These are phyloP conservation scores for Colossoma macropomum DNA, from an alignment of 2,113 vertebrate species.

Conservation along the genomic window DNA sequence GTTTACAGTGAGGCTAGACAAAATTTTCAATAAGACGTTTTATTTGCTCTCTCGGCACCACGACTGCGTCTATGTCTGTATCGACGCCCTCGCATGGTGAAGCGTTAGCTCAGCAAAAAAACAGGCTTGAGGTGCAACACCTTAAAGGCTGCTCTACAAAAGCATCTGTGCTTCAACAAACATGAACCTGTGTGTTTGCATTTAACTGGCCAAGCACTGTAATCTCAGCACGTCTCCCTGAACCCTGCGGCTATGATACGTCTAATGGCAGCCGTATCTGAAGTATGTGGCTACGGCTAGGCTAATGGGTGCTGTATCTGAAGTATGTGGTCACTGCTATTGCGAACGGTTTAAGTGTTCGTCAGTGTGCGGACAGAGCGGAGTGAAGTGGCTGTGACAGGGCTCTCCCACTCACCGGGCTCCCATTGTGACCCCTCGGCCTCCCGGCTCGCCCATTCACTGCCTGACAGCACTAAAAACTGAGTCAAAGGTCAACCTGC, in stretches of 20 bases:
- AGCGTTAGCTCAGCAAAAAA: background rate
- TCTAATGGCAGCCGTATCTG: background rate
- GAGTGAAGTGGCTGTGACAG: conserved; percentile 82
- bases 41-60: conserved; percentile 26
- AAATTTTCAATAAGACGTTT: conserved; percentile 30
- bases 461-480: conserved; percentile 70
- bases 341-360: conserved; percentile 76
- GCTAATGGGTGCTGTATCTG: background rate
- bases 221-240: background rate
- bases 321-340: conserved; percentile 54
- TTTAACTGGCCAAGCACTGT: background rate
- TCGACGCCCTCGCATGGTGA: background rate
- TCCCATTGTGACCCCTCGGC: conserved; percentile 77
- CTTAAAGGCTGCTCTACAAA: background rate
- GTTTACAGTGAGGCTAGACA: conserved; percentile 46
- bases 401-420: conserved; percentile 73
- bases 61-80: background rate
- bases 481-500: conserved; percentile 83
- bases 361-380: conserved; percentile 70
- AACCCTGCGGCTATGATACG: background rate
- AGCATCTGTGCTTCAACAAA: background rate
- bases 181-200: background rate
- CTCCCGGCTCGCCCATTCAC: conserved; percentile 75
- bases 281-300: background rate
- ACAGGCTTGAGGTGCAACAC: background rate